Base-by-base conservation (phyloP, 2,888 invertebrate genomes). In the Sepioteuthis lessoniana region DNA sequence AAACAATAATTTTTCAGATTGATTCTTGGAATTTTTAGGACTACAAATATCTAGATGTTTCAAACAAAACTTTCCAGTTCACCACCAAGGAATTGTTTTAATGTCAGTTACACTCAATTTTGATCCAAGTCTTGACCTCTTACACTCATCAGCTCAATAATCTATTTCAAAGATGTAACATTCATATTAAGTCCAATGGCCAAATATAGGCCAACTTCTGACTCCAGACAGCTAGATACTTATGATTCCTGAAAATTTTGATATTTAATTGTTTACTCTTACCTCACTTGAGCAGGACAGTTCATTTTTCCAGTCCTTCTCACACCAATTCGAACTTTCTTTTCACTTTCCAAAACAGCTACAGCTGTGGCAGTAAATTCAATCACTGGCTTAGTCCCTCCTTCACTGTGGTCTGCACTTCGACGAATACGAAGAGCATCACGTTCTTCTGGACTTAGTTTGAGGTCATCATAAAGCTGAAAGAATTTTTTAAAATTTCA, bases 311-410 rank as follows among this genome's bases (percentile, higher is more conserved):
- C 98, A 95, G 97, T 97, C 93, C 98, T 97, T 94, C 97, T 96
- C 47, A 98, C 97, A 38, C 97, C 97, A 93, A 98, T 97, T 5
- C 96, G 95, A 90, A 97, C 97, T 94, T 96, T 96, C 92, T 97
- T 96, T 38, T 97, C 97, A 94, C 97, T 97, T 96, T 98, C 98
- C 95, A 97, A 96, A 1, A 98, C 97, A 37, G 98, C 97, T 93
- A 97, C 97, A 3, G 97, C 97, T 0, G 98, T 97, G 0, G 98
- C 97, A 37, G 97, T 97, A 96, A 98, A 98, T 96, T 98, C 98
- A 25, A 98, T 95, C 25, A 98, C 97, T 5, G 98, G 97, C 95
- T 97, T 97, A 21, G 96, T 97, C 4, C 97, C 97, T 19, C 97
- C 97, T 31, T 97, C 97, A 28, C 96, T 96, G 94, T 96, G 96